Evolutionary conservation across 2,888 invertebrate species (phyloP).

Genomic region (Blastobasis adustella): DNA sequence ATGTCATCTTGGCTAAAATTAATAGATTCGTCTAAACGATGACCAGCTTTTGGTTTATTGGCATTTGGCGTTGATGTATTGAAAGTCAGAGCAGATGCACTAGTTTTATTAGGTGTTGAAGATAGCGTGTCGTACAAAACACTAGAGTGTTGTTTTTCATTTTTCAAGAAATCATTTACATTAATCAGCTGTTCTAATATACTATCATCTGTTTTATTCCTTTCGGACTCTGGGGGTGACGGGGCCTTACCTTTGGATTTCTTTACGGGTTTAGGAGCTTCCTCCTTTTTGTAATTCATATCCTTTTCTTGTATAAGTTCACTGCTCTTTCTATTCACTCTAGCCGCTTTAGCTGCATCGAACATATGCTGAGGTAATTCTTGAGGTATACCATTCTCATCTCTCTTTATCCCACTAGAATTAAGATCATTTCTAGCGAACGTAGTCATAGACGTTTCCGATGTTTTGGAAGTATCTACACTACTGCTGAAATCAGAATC

Average conservation of each 20-base stretch:
- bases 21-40: conserved; percentile 56
- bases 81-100: conserved; percentile 25
- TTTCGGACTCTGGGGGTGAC: conserved; percentile 76
- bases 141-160: conserved; percentile 61
- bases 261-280: conserved; percentile 54
- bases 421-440: conserved; percentile 66
- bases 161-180: conserved; percentile 55
- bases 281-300: conserved; percentile 31
- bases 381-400: conserved; percentile 78
- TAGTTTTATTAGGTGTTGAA: conserved; percentile 31
- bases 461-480: conserved; percentile 43
- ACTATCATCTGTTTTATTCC: conserved; percentile 65
- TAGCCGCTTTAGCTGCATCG: conserved; percentile 81
- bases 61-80: conserved; percentile 70
- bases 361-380: conserved; percentile 83
- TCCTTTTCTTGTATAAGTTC: conserved; percentile 50
- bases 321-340: conserved; percentile 79
- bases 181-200: conserved; percentile 59
- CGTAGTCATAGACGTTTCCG: conserved; percentile 40
- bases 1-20: conserved; percentile 69
- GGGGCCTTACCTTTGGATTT: conserved; percentile 85
- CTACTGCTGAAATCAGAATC: conserved; percentile 45
- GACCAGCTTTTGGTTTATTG: conserved; percentile 48
- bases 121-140: conserved; percentile 38
- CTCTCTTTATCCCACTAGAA: conserved; percentile 76